Conservation (phyloP, 1,140 invertebrate genomes). For the Ceratina japonica region DNA sequence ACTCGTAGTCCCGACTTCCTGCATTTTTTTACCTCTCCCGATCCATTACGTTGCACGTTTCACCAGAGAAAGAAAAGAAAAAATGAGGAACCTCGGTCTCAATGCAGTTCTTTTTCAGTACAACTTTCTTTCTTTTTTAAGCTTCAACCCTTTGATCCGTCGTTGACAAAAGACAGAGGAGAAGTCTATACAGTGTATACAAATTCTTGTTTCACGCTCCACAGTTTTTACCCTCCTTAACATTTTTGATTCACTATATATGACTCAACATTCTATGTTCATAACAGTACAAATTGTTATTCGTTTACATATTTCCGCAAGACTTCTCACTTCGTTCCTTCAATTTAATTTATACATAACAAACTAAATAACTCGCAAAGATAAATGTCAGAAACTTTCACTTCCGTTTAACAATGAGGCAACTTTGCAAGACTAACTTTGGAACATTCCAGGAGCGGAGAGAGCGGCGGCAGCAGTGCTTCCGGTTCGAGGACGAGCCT, state of each 20-base stretch:
- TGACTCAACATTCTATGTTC: no score
- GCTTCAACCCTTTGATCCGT: background rate
- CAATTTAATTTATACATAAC: no score
- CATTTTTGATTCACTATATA: no score
- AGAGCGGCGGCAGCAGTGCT: slow-evolving; percentile 65
- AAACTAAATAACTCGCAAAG: no score
- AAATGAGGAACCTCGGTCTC: background rate
- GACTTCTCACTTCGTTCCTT: no score
- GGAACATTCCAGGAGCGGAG: slow-evolving; percentile 56
- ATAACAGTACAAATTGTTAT: no score
- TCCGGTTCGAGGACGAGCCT: slow-evolving; percentile 69
- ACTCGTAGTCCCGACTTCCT: background rate
- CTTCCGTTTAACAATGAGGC: background rate
- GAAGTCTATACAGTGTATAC: no score
- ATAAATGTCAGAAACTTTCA: background rate
- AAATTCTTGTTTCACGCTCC: no score
- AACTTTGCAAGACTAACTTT: background rate
- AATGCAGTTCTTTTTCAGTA: slow-evolving; percentile 5
- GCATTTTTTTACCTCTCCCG: background rate
- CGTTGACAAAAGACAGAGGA: background rate
- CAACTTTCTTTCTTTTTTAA: background rate
- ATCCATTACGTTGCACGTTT: slow-evolving; percentile 23
- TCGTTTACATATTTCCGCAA: no score
- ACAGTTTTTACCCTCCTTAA: no score
- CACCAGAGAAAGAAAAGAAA: background rate